These are phyloP conservation scores for Lagocephalus sceleratus DNA, from an alignment of 2,797 vertebrate species.

Conservation along the genomic window DNA sequence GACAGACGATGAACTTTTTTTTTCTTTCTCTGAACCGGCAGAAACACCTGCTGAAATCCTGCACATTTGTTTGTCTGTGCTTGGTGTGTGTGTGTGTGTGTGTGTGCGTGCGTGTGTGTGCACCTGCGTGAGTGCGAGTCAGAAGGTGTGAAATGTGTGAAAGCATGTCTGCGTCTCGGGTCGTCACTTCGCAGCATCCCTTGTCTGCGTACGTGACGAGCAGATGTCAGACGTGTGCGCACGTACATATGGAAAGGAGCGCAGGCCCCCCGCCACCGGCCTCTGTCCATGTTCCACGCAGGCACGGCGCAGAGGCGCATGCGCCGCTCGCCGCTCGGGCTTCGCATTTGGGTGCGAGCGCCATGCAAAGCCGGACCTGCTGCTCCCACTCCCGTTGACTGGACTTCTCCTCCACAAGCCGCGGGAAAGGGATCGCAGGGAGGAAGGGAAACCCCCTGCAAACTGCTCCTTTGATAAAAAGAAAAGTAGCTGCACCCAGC, in stretches of 20 bases:
- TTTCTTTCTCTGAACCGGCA: no score
- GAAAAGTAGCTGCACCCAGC: slow-evolving; percentile 60
- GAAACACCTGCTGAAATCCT: no score
- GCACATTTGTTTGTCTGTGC: background rate
- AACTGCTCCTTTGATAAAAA: slow-evolving; percentile 65
- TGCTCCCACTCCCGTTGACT: slow-evolving; percentile 7
- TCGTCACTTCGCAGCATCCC: slow-evolving; percentile 6
- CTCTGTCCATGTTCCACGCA: slow-evolving; percentile 15
- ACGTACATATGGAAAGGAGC: background rate
- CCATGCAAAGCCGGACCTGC: slow-evolving; percentile 13
- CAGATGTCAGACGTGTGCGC: slow-evolving; percentile 18
- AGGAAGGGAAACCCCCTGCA: slow-evolving; percentile 61
- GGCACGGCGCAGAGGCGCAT: slow-evolving; percentile 32
- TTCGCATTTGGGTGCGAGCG: slow-evolving; percentile 34
- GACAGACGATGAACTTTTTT: no score
- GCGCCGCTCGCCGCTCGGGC: slow-evolving; percentile 27
- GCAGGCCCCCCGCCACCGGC: background rate
- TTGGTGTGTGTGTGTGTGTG: background rate
- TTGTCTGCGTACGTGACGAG: slow-evolving; percentile 36
- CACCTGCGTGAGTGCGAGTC: no score
- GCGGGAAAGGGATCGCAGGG: slow-evolving; percentile 30
- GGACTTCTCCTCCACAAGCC: slow-evolving; percentile 34
- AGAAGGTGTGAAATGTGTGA: background rate
- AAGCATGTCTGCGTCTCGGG: background rate
- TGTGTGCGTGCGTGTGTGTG: background rate